These are phyloP conservation scores for Sapajus apella DNA, from an alignment of 2,113 vertebrate species.

Conservation along the genomic window DNA sequence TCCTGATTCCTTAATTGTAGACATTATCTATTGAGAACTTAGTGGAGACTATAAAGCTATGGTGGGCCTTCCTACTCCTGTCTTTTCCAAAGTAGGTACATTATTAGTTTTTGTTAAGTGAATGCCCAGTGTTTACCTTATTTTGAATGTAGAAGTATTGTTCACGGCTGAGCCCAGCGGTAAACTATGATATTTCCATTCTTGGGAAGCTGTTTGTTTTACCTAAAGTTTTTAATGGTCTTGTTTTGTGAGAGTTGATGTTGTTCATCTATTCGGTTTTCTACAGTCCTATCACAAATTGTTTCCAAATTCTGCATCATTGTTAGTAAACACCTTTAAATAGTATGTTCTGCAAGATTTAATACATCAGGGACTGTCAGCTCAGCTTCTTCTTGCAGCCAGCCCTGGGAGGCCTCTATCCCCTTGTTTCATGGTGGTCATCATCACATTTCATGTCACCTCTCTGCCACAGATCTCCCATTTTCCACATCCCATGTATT, in stretches of 20 bases:
- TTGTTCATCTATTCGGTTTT: background rate
- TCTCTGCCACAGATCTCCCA: background rate
- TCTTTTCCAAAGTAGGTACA: background rate
- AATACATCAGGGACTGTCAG: too few species aligned
- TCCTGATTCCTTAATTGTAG: background rate
- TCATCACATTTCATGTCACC: accelerated
- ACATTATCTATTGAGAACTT: background rate
- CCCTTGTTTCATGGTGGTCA: accelerated
- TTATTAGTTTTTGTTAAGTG: background rate
- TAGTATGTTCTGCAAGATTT: background rate
- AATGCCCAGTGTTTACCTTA: background rate
- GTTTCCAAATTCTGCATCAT: background rate
- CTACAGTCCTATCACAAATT: background rate
- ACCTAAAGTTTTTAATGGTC: too few species aligned
- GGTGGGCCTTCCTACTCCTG: too few species aligned
- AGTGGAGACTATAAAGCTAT: background rate
- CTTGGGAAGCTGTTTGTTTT: background rate
- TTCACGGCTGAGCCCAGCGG: background rate
- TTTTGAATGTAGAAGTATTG: background rate
- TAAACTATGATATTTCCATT: background rate
- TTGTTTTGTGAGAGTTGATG: background rate
- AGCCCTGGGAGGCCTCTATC: background rate
- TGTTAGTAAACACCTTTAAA: background rate
- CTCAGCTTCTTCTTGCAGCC: background rate
- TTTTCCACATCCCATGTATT: background rate